These are phyloP conservation scores for Zaprionus capensis DNA, from an alignment of 1,140 invertebrate genomes.

Conservation along the genomic window DNA sequence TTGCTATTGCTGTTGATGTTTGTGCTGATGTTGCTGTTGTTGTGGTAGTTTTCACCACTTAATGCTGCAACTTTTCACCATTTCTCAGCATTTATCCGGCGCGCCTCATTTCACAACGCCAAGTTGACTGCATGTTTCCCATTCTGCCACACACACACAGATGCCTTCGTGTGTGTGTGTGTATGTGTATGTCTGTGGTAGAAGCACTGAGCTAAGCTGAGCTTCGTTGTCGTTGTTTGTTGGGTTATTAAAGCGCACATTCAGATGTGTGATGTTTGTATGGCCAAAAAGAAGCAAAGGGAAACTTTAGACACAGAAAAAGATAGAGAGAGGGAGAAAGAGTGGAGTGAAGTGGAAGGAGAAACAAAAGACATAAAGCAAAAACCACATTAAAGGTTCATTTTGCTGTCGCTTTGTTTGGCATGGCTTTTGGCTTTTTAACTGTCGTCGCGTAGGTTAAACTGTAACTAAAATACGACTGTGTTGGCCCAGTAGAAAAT, in stretches of 20 bases:
- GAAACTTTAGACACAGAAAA: slow-evolving; percentile 12
- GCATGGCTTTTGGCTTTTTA: slow-evolving; percentile 34
- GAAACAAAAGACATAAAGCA: slow-evolving; percentile 55
- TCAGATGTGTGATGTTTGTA: slow-evolving; percentile 23
- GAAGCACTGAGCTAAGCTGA: slow-evolving; percentile 5
- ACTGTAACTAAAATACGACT: slow-evolving; percentile 48
- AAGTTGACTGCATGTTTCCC: slow-evolving; percentile 43
- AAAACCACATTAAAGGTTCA: slow-evolving; percentile 79
- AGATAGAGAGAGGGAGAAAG: slow-evolving; percentile 26
- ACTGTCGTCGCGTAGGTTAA: slow-evolving; percentile 45
- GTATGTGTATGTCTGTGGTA: slow-evolving; percentile 2
- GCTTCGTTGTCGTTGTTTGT: slow-evolving; percentile 29
- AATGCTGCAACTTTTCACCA: slow-evolving; percentile 72
- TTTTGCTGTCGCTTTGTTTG: slow-evolving; percentile 77
- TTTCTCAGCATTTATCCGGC: slow-evolving; percentile 65
- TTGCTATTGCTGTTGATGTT: slow-evolving; percentile 10
- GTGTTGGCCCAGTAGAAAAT: slow-evolving; percentile 48
- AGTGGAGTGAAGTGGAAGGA: slow-evolving; percentile 5
- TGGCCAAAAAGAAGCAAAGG: slow-evolving; percentile 28
- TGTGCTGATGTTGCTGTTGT: slow-evolving; percentile 15
- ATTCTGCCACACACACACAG: slow-evolving; percentile 33
- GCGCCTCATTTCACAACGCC: slow-evolving; percentile 47
- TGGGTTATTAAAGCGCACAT: slow-evolving; percentile 52
- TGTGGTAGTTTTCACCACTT: slow-evolving; percentile 57
- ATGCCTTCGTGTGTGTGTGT: slow-evolving; percentile 11